Base-by-base conservation (phyloP, 2,888 invertebrate genomes). In the Conistra vaccinii region DNA sequence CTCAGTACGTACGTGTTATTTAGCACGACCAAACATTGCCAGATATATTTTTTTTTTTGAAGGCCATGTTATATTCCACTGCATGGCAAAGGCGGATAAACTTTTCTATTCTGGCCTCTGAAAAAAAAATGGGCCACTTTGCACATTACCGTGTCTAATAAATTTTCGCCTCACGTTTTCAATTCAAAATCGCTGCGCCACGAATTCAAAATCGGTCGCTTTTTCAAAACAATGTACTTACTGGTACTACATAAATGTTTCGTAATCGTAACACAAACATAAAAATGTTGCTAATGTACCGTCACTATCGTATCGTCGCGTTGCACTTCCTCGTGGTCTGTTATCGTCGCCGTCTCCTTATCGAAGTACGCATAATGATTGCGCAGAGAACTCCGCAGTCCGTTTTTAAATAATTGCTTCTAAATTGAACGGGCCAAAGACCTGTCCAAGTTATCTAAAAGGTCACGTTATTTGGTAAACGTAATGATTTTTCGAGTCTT, bases 251-350 rank as follows among this genome's bases (percentile, higher is more conserved):
- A 53, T 39, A 60, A 61, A 66, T 73, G 70, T 85, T 83, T 83
- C 35, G 76, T 77, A 71, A 78, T 83, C 39, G 76, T 77, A 71
- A 78, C 66, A 78, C 71, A 69, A 79, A 86, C 81, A 84, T 80
- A 85, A 86, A 86, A 88, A 85, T 85, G 80, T 85, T 71, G 66
- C 77, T 84, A 86, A 89, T 85, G 83, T 84, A 67, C 74, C 82
- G 80, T 89, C 82, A 85, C 86, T 87, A 89, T 90, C 89, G 85
- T 82, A 84, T 87, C 63, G 81, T 71, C 87, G 87, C 89, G 89
- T 87, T 90, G 90, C 90, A 91, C 88, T 94, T 94, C 94, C 94
- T 92, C 90, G 92, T 93, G 91, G 90, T 88, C 87, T 89, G 87
- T 93, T 95, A 95, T 95, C 93, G 89, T 68, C 53, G 72, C 79